A percentile compares a stretch with the other conserved stretches of the same genome.
These are phyloP conservation scores for Ephialtes manifestator DNA, from an alignment of 2,888 invertebrate genomes.

Conservation along the genomic window DNA sequence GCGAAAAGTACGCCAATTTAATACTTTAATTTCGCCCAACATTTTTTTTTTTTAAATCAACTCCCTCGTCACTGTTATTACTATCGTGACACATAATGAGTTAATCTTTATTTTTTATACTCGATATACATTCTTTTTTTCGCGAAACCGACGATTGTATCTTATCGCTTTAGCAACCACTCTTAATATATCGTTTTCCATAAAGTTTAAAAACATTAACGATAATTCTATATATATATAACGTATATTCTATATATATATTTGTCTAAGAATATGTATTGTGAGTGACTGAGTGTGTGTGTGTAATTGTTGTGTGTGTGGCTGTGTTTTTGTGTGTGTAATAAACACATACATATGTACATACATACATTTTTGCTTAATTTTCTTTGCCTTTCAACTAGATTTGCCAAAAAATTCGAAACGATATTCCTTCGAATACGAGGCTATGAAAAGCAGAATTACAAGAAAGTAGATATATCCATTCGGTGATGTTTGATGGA, in stretches of 20 bases:
- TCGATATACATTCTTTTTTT: conserved; percentile 27
- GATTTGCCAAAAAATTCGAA: conserved; percentile 9
- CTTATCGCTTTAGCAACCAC: conserved; percentile 45
- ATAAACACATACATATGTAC: conserved; percentile 30
- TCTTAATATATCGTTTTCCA: conserved; percentile 72
- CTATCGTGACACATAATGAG: conserved; percentile 42
- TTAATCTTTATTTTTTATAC: conserved; percentile 48
- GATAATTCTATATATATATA: conserved; percentile 77
- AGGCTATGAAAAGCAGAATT: conserved; percentile 8
- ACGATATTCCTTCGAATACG: neutral
- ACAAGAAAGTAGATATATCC: neutral
- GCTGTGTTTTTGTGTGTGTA: conserved; percentile 5
- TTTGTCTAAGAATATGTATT: neutral
- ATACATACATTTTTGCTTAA: conserved; percentile 39
- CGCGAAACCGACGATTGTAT: conserved; percentile 38
- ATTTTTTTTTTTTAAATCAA: conserved; percentile 43
- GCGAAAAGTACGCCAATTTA: conserved; percentile 21
- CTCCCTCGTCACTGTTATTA: conserved; percentile 66
- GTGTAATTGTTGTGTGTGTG: neutral
- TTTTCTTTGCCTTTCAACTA: conserved; percentile 24
- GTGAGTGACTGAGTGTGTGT: neutral
- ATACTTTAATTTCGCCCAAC: conserved; percentile 43
- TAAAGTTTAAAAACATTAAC: conserved; percentile 84
- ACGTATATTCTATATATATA: conserved; percentile 73
- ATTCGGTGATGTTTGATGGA: conserved; percentile 6